These are phyloP conservation scores for Sesamia nonagrioides DNA, from an alignment of 1,140 invertebrate genomes.

Conservation along the genomic window DNA sequence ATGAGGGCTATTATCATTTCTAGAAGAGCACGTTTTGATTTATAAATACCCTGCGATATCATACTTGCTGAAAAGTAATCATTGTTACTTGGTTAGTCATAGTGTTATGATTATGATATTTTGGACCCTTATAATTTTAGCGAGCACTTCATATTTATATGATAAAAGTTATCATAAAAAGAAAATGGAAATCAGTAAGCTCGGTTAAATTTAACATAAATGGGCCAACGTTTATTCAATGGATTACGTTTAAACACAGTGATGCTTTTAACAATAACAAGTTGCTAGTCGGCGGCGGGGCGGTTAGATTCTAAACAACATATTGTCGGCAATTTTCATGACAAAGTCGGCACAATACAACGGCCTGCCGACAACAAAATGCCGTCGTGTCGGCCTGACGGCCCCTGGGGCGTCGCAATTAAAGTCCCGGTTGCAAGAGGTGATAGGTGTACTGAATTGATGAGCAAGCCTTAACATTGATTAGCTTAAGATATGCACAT, in stretches of 20 bases:
- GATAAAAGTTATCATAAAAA: constrained; percentile 15
- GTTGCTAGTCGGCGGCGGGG: background rate
- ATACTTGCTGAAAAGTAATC: constrained; percentile 35
- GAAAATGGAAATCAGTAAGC: constrained; percentile 3
- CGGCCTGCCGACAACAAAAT: constrained; percentile 63
- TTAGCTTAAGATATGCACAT: constrained; percentile 52
- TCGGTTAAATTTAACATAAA: background rate
- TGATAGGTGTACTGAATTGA: constrained; percentile 58
- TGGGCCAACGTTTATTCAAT: constrained; percentile 21
- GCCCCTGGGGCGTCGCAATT: constrained; percentile 75
- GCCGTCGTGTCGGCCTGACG: constrained; percentile 69
- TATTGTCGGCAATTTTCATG: constrained; percentile 64
- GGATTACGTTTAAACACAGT: constrained; percentile 18
- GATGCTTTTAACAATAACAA: constrained; percentile 46
- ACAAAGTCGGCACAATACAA: constrained; percentile 60
- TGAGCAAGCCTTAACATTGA: constrained; percentile 50
- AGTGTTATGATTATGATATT: background rate
- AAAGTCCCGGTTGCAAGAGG: constrained; percentile 61
- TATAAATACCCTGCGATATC: constrained; percentile 46
- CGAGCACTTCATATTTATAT: background rate
- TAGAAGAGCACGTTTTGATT: constrained; percentile 58
- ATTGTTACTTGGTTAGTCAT: constrained; percentile 14
- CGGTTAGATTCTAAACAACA: constrained; percentile 51
- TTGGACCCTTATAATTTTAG: too few relatives aligned
- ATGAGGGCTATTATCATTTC: constrained; percentile 76